Percentiles rank a stretch among this genome's conserved stretches.
Evolutionary conservation across 2,113 vertebrate species (phyloP).

Genomic region (Halcyon malimbica): DNA sequence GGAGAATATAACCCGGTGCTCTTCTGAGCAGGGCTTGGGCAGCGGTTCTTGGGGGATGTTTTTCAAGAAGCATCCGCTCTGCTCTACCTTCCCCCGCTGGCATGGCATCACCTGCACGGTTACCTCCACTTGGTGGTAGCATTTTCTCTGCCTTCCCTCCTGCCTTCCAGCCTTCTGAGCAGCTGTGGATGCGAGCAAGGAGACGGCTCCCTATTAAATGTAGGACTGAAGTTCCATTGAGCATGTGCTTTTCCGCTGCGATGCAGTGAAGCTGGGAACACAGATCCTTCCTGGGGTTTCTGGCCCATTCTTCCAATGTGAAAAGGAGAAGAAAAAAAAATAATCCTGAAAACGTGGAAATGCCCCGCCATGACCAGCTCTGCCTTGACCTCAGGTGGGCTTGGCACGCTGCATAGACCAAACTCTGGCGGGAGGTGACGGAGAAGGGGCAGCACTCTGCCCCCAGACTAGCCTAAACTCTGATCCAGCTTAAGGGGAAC

Average conservation of each 20-base stretch:
- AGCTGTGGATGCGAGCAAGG: neutral
- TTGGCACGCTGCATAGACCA: neutral
- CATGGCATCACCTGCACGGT: fast-evolving
- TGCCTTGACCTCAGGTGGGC: neutral
- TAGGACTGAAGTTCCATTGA: fast-evolving
- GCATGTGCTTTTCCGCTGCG: fast-evolving
- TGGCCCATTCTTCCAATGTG: fast-evolving
- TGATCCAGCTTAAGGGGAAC: neutral
- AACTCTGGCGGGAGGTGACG: neutral
- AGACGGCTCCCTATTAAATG: neutral
- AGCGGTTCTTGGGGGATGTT: neutral
- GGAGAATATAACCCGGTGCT: fast-evolving
- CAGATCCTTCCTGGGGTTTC: neutral
- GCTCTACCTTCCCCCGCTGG: neutral
- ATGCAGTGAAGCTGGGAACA: neutral
- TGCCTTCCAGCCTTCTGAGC: neutral
- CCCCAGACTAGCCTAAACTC: fast-evolving
- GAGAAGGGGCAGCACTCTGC: fast-evolving
- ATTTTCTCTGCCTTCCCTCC: conserved; percentile 18
- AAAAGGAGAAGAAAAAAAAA: neutral
- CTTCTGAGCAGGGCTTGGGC: fast-evolving
- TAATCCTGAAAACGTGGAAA: neutral
- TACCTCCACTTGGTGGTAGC: conserved; percentile 50
- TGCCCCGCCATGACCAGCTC: neutral
- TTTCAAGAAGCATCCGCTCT: fast-evolving